Conservation (phyloP, 2,888 invertebrate genomes). For the Agonum fuliginosum region DNA sequence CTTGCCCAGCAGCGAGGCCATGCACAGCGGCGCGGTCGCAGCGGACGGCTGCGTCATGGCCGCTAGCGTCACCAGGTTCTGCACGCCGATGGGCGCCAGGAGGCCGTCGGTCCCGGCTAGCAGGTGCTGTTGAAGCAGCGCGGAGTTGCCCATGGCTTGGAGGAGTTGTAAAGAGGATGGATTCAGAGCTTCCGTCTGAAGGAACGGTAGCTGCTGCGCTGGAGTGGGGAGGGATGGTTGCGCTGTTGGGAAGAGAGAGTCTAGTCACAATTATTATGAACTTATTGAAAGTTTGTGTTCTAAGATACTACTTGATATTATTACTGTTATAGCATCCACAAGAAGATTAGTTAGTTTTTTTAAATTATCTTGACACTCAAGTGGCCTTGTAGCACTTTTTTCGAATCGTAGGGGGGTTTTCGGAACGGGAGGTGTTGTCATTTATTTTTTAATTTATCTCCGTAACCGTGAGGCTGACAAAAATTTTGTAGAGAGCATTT, state of each 20-base stretch:
- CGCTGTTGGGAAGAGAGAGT: constrained; percentile 70
- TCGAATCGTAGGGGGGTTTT: too few species aligned
- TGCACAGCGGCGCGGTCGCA: constrained; percentile 71
- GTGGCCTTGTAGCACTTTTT: too few species aligned
- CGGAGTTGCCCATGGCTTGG: constrained; percentile 69
- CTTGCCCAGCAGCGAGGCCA: constrained; percentile 75
- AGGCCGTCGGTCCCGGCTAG: constrained; percentile 73
- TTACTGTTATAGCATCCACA: too few species aligned
- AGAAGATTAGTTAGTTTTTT: too few species aligned
- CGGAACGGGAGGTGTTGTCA: too few species aligned
- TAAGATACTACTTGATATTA: too few species aligned
- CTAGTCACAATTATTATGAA: constrained; percentile 71
- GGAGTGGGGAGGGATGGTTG: constrained; percentile 79
- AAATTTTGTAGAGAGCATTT: too few species aligned
- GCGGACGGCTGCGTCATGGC: constrained; percentile 83
- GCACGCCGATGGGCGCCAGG: constrained; percentile 89
- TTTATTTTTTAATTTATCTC: too few species aligned
- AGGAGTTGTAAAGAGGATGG: constrained; percentile 68
- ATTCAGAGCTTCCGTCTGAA: constrained; percentile 75
- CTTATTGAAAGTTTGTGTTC: too few species aligned
- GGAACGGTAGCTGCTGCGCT: constrained; percentile 77
- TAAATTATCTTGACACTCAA: too few species aligned
- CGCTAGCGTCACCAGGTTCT: constrained; percentile 92
- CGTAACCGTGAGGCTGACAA: too few species aligned
- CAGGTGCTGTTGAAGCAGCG: constrained; percentile 68